A percentile compares a stretch with the other conserved stretches of the same genome.
Evolutionary conservation across 2,888 invertebrate species (phyloP).

Genomic region (Diaphora mendica): DNA sequence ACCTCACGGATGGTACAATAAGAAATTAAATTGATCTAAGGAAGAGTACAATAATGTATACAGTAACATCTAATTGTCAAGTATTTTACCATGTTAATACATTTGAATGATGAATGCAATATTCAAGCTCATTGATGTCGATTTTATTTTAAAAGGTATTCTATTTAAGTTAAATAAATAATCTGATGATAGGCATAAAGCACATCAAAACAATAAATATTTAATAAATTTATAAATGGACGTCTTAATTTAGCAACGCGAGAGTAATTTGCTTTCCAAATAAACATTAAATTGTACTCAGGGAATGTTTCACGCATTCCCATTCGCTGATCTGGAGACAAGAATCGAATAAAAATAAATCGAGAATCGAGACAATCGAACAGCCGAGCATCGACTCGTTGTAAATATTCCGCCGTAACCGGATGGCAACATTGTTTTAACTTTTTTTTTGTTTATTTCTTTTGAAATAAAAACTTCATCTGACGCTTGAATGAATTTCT

Average conservation of each 20-base stretch:
- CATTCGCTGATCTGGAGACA: constrained; percentile 57
- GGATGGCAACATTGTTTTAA: constrained; percentile 53
- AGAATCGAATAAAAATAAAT: constrained; percentile 71
- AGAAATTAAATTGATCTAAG: too few relatives aligned
- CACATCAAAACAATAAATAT: constrained; percentile 30
- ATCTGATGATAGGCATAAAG: constrained; percentile 31
- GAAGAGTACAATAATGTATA: too few relatives aligned
- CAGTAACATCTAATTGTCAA: too few relatives aligned
- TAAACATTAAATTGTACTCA: constrained; percentile 52
- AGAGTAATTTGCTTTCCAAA: constrained; percentile 48
- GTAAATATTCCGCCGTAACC: constrained; percentile 61
- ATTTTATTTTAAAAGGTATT: too few relatives aligned
- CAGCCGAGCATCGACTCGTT: constrained; percentile 52
- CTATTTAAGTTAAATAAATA: constrained; percentile 14
- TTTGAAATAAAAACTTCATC: constrained; percentile 44
- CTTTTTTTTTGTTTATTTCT: constrained; percentile 45
- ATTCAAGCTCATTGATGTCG: too few relatives aligned
- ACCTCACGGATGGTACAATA: too few relatives aligned
- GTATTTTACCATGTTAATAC: too few relatives aligned
- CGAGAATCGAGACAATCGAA: constrained; percentile 73
- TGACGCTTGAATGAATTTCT: constrained; percentile 53
- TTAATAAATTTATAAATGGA: constrained; percentile 40
- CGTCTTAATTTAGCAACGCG: constrained; percentile 47
- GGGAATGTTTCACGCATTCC: constrained; percentile 61
- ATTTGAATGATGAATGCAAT: too few relatives aligned